Evolutionary conservation across 2,888 invertebrate genomes (phyloP).

Genomic region (Agrypnus murinus): DNA sequence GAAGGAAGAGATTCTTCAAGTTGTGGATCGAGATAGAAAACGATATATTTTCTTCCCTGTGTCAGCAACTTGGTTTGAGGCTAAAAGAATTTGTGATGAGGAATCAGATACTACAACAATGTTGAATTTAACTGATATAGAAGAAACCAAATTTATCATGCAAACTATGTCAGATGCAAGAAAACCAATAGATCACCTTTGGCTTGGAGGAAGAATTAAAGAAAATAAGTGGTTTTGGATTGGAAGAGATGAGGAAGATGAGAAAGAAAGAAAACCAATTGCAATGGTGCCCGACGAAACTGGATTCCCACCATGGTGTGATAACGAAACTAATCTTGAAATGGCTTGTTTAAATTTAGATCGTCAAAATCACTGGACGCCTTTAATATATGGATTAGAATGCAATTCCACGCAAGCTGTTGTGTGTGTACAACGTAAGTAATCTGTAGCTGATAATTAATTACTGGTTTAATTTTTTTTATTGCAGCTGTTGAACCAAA

Average conservation of each 20-base stretch:
- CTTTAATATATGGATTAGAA: slow-evolving; percentile 73
- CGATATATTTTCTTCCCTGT: slow-evolving; percentile 59
- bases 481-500: slow-evolving; percentile 9
- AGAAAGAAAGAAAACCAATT: neutral
- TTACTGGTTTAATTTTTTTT: neutral
- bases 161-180: slow-evolving; percentile 42
- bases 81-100: slow-evolving; percentile 23
- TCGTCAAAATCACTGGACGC: slow-evolving; percentile 72
- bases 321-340: slow-evolving; percentile 71
- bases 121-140: slow-evolving; percentile 30
- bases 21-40: slow-evolving; percentile 51
- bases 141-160: slow-evolving; percentile 40
- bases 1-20: neutral
- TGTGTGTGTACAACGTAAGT: slow-evolving; percentile 67
- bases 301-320: slow-evolving; percentile 73
- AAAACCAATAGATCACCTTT: slow-evolving; percentile 69
- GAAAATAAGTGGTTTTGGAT: slow-evolving; percentile 28
- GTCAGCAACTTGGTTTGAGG: slow-evolving; percentile 60
- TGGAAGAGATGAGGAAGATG: slow-evolving; percentile 47
- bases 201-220: slow-evolving; percentile 71
- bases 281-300: slow-evolving; percentile 2
- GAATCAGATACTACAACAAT: slow-evolving; percentile 12
- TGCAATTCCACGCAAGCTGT: slow-evolving; percentile 74
- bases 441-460: too few relatives aligned
- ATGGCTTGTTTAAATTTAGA: slow-evolving; percentile 73